Evolutionary conservation across 2,113 vertebrate species (phyloP).

Genomic region (Passer domesticus): DNA sequence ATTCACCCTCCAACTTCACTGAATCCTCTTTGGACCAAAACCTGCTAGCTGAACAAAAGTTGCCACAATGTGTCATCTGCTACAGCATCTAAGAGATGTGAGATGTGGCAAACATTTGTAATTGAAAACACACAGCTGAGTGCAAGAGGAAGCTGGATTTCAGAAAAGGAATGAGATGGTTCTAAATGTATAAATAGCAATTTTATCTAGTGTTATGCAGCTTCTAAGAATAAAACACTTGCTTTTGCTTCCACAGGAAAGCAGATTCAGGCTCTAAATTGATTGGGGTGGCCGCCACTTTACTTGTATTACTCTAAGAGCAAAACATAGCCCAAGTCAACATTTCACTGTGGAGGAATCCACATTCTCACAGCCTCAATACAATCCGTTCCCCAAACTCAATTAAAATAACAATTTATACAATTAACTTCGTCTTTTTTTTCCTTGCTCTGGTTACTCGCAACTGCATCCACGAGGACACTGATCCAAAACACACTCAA

Average conservation of each 20-base stretch:
- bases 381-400: neutral
- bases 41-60: constrained; percentile 29
- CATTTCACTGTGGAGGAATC: neutral
- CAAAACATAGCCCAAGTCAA: neutral
- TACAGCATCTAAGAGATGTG: neutral
- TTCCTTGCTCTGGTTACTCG: neutral
- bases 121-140: constrained; percentile 21
- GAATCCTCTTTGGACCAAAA: constrained; percentile 55
- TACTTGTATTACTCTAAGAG: neutral
- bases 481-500: neutral
- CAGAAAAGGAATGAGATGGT: neutral
- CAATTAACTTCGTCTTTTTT: neutral
- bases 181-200: neutral
- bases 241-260: neutral
- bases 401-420: neutral
- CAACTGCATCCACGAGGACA: neutral
- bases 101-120: neutral
- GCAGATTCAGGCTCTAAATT: neutral
- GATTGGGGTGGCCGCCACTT: neutral
- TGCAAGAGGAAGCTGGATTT: neutral
- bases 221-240: neutral
- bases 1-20: constrained; percentile 22
- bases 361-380: neutral
- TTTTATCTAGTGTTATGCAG: neutral
- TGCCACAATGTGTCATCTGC: constrained; percentile 33